Conservation (phyloP, 2,113 vertebrate genomes). For the Capreolus pygargus region DNA sequence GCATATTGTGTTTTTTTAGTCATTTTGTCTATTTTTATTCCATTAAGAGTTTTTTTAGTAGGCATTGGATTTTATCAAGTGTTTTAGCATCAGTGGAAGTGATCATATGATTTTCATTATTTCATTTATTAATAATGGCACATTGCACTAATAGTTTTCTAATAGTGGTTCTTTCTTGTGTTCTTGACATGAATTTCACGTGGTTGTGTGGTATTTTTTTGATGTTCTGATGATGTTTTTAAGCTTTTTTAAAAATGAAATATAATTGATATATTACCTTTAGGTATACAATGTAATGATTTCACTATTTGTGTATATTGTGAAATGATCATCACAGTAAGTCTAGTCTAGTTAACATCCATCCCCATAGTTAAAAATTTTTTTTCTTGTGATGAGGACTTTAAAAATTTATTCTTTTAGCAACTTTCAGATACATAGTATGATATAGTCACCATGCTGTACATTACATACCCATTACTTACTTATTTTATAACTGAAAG, state of each 20-base stretch:
- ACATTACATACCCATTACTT: background rate
- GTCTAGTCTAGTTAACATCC: background rate
- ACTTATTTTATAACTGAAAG: background rate
- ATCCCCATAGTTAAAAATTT: background rate
- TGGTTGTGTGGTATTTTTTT: background rate
- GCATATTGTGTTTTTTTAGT: background rate
- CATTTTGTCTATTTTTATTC: background rate
- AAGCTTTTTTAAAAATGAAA: background rate
- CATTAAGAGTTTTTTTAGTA: background rate
- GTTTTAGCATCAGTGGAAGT: background rate
- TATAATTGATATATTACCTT: background rate
- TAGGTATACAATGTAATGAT: background rate
- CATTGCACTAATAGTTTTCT: background rate
- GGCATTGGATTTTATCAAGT: background rate
- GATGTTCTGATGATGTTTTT: background rate
- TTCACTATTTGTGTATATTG: background rate
- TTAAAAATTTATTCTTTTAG: background rate
- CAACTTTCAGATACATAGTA: background rate
- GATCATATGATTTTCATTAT: background rate
- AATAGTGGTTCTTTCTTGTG: background rate
- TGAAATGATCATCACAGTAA: background rate
- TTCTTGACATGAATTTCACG: background rate
- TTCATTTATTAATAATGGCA: background rate
- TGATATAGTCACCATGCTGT: background rate
- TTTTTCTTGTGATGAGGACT: background rate